Base-by-base conservation (phyloP, 2,888 invertebrate species). In the Scotopteryx bipunctaria region DNA sequence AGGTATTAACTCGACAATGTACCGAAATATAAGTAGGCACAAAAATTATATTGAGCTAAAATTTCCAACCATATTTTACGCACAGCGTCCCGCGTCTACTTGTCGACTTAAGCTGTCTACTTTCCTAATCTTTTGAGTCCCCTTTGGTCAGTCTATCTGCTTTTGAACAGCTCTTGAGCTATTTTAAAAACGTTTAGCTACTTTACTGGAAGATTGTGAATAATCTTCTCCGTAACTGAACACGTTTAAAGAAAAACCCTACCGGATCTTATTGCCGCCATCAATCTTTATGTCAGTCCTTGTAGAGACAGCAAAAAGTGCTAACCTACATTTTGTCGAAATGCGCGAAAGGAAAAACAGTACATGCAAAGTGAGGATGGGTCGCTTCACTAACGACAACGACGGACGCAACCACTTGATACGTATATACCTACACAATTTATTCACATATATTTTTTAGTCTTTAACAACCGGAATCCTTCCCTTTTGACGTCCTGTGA, bases 291-390 rank as follows among this genome's bases (percentile, higher is more conserved):
- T 53, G 47, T 53, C 52, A 37, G 36, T 53, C 29, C 35, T 23
- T 33, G 37, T 35, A 19, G 38, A 21, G 45, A 35, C 48, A 45
- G 29, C 43, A 49, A 58, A 52, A 55, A 43, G 35, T 46, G 44
- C 16, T 48, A 44, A 35, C 29, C 44, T 37, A 36, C 33, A 44
- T 41, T 44, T 51, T 51, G 32, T 9, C 17, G 32, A 35, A 51
- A 43, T 16, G 29, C 17, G 46, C 27, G 42, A 35, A 13, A 47
- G 36, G 29, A 37, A 43, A 42, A 38, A 47, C 46, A 41, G 53
- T 55, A 42, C 42, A 55, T 55, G 55, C 41, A 53, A 59, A 55
- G 55, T 29, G 3, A 38, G 15, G 13, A 49, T 58, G 37, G 40
- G 42, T 52, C 13, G 29, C 31, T 41, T 42, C 14, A 49, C 14